These are phyloP conservation scores for Escarpia spicata DNA, from an alignment of 2,888 invertebrate species.

Conservation along the genomic window DNA sequence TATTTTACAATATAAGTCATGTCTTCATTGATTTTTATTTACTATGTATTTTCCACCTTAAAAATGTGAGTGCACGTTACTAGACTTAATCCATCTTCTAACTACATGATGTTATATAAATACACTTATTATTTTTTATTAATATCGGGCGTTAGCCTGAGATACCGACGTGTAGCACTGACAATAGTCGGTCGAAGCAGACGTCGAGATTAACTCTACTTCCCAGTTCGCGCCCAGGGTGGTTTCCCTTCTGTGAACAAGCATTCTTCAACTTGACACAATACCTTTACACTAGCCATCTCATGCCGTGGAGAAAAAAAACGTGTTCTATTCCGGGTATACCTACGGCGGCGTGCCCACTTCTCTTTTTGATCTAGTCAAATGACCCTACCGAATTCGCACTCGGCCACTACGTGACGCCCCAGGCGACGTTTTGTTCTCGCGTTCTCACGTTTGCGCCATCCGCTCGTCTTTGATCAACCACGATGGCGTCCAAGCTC, in stretches of 20 bases:
- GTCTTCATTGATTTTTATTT: no score
- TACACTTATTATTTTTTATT: no score
- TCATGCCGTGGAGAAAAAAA: neutral
- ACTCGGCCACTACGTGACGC: neutral
- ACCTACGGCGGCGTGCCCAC: neutral
- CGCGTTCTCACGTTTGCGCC: neutral
- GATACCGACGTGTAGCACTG: neutral
- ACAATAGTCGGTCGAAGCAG: neutral
- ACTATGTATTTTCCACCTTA: no score
- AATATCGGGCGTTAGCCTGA: neutral
- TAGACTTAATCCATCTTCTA: no score
- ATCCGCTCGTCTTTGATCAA: neutral
- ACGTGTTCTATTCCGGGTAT: neutral
- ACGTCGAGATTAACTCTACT: neutral
- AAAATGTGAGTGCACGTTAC: no score
- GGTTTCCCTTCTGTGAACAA: neutral
- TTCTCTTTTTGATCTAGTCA: neutral
- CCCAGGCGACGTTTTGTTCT: neutral
- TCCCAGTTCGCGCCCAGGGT: neutral
- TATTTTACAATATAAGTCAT: no score
- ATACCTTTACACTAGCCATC: neutral
- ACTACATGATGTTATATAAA: no score
- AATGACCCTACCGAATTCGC: neutral
- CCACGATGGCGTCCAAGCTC: neutral
- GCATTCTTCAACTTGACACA: neutral